phyloP scores from a whole-genome alignment of 2,888 invertebrate species.

The Adelphocoris suturalis region DNA sequence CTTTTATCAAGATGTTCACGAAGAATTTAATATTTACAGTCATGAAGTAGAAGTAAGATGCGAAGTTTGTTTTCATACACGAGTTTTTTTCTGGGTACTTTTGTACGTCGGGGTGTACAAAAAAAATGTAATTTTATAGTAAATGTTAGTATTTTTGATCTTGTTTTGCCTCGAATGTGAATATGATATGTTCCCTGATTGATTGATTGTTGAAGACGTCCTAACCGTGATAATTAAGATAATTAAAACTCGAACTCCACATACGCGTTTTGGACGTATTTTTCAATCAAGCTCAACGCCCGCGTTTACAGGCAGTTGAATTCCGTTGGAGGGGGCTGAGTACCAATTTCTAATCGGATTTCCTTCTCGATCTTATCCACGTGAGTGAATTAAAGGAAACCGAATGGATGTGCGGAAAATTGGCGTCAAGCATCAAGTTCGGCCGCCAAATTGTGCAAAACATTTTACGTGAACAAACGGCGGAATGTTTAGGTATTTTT shows the following conservation, averaged over 20 bases:
- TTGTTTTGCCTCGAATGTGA: too few species aligned
- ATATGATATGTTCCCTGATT: too few species aligned
- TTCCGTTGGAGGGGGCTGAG: background rate
- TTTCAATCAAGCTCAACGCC: background rate
- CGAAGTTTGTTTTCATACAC: conserved; percentile 30
- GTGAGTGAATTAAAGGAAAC: background rate
- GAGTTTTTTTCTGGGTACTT: background rate
- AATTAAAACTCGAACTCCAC: too few species aligned
- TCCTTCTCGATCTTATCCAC: background rate
- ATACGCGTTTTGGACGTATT: too few species aligned
- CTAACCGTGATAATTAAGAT: too few species aligned
- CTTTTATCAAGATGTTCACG: too few species aligned
- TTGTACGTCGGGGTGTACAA: background rate
- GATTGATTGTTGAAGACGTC: too few species aligned
- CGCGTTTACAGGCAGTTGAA: background rate
- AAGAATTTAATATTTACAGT: background rate
- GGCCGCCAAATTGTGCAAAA: background rate
- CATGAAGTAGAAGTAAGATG: background rate
- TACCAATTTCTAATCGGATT: conserved; percentile 4
- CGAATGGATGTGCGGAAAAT: background rate
- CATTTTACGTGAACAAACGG: background rate
- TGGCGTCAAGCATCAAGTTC: conserved; percentile 31
- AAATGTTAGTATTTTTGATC: too few species aligned
- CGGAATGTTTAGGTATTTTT: conserved; percentile 21
- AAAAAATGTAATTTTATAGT: too few species aligned